Conservation (phyloP, 1,140 invertebrate genomes). For the Hypothenemus hampei region DNA sequence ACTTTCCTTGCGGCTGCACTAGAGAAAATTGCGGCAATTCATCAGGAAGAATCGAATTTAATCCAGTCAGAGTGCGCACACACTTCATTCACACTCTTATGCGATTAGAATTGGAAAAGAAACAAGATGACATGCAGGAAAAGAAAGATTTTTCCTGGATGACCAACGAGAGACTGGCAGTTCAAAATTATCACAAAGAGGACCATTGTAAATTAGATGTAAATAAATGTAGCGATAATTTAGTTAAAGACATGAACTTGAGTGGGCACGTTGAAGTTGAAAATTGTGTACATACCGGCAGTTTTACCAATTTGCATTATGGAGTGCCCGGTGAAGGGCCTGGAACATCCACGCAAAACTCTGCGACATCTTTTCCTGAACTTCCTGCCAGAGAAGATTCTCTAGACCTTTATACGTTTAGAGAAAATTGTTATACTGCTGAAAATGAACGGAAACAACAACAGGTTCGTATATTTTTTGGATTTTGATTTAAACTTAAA, state of each 20-base stretch:
- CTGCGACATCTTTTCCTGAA: conserved; percentile 38
- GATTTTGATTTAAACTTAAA: no score
- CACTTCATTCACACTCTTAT: conserved; percentile 97
- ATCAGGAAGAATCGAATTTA: conserved; percentile 91
- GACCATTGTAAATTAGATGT: conserved; percentile 24
- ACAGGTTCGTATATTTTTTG: conserved; percentile 23
- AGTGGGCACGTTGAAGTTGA: conserved; percentile 56
- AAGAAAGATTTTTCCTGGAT: conserved; percentile 45
- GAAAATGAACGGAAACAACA: conserved; percentile 44
- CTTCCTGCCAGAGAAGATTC: conserved; percentile 57
- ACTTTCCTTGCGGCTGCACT: conserved; percentile 95
- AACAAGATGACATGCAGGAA: conserved; percentile 48
- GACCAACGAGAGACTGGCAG: conserved; percentile 39
- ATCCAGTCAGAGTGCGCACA: conserved; percentile 90
- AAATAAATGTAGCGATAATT: conserved; percentile 41
- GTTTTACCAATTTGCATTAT: conserved; percentile 63
- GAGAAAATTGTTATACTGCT: conserved; percentile 63
- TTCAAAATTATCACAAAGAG: conserved; percentile 26
- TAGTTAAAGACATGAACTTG: conserved; percentile 52
- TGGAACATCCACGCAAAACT: conserved; percentile 27
- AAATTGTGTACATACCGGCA: conserved; percentile 57
- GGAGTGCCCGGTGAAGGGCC: conserved; percentile 41
- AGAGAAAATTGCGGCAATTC: conserved; percentile 91
- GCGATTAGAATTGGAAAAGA: conserved; percentile 87
- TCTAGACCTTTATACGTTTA: conserved; percentile 59